Conservation (phyloP, 2,888 invertebrate genomes). For the Venusia cambrica region DNA sequence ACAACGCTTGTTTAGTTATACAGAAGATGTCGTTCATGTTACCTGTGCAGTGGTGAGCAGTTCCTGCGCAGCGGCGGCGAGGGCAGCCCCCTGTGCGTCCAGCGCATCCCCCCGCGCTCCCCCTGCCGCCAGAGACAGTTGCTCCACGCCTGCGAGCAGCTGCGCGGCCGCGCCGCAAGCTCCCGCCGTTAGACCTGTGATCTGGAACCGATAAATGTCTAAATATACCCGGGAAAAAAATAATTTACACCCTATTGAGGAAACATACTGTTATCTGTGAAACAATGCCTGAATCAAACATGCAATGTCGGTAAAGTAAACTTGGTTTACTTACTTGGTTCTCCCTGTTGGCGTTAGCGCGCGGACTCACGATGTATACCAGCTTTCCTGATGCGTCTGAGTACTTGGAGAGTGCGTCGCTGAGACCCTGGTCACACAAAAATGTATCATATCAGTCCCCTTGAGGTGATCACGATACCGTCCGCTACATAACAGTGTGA, state of each 20-base stretch:
- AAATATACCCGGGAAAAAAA: no score
- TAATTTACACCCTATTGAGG: no score
- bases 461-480: no score
- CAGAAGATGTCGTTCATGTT: no score
- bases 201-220: no score
- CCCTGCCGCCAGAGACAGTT: constrained; percentile 34
- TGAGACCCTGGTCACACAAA: constrained; percentile 8
- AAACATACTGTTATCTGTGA: no score
- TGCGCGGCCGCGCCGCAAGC: constrained; percentile 39
- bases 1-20: neutral
- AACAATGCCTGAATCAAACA: no score
- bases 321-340: constrained; percentile 40
- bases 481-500: neutral
- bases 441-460: no score
- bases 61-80: constrained; percentile 40
- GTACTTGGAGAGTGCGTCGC: constrained; percentile 25
- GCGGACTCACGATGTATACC: constrained; percentile 34
- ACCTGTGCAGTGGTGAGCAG: constrained; percentile 47
- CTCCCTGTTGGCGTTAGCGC: constrained; percentile 31
- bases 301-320: no score
- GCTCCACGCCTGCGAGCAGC: constrained; percentile 37
- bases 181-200: constrained; percentile 36
- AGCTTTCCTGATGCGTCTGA: constrained; percentile 34
- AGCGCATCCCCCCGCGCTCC: constrained; percentile 32
- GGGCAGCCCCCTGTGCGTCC: constrained; percentile 30